Percentiles rank a stretch among this genome's conserved stretches.
Conservation (phyloP, 2,888 invertebrate species). For the Arge pagana region DNA sequence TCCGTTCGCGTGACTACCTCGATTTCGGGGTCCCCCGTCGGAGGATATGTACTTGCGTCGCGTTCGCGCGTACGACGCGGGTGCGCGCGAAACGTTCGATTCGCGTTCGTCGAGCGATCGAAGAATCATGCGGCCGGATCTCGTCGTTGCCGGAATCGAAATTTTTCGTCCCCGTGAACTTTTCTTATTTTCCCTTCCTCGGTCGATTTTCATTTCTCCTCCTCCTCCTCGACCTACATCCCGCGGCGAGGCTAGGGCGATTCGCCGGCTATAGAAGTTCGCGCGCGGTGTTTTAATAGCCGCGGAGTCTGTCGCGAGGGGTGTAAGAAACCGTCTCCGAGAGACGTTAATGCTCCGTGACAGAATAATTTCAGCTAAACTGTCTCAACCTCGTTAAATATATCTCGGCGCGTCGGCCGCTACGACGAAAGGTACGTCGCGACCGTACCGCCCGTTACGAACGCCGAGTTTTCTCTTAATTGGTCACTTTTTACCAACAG, state of each 20-base stretch:
- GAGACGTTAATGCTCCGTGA: slow-evolving; percentile 49
- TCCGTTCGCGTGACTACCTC: too few species aligned
- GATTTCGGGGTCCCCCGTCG: too few species aligned
- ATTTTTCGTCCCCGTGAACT: too few species aligned
- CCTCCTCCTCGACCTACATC: not conserved
- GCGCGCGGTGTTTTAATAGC: too few species aligned
- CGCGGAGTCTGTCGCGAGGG: too few species aligned
- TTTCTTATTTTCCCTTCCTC: not conserved
- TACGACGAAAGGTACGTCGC: not conserved
- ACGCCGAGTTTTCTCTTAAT: slow-evolving; percentile 49
- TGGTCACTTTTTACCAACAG: slow-evolving; percentile 48
- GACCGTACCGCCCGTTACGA: slow-evolving; percentile 16
- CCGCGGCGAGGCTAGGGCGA: slow-evolving; percentile 42
- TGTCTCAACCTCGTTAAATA: slow-evolving; percentile 42
- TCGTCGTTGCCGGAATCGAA: too few species aligned
- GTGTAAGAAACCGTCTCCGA: slow-evolving; percentile 35
- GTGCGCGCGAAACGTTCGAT: too few species aligned
- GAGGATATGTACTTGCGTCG: too few species aligned
- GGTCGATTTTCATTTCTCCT: slow-evolving; percentile 9
- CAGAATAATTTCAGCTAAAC: slow-evolving; percentile 51
- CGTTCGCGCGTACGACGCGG: too few species aligned
- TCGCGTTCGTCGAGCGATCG: too few species aligned
- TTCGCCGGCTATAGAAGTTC: slow-evolving; percentile 39
- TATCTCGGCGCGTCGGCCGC: slow-evolving; percentile 27
- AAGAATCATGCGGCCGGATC: too few species aligned